Conservation (phyloP, 2,797 vertebrate genomes). For the Fratercula arctica region DNA sequence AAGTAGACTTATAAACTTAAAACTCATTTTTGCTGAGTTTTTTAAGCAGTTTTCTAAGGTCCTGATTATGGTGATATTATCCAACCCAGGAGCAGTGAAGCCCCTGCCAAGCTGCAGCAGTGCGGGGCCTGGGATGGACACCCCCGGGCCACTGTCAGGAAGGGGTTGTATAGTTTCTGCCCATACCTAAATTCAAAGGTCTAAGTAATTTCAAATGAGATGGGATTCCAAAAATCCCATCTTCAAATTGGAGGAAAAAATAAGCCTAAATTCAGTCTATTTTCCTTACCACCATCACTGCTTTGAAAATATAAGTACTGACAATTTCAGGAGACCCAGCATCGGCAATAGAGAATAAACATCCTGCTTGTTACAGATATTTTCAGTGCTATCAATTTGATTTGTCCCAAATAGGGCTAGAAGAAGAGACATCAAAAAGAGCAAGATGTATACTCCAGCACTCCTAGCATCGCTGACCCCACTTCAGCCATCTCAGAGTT, state of each 20-base stretch:
- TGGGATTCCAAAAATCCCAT: background rate
- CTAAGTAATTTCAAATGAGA: background rate
- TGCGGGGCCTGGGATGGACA: background rate
- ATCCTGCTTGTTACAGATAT: conserved; percentile 27
- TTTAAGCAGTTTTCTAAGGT: background rate
- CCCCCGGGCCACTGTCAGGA: background rate
- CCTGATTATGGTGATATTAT: background rate
- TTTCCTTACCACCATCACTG: background rate
- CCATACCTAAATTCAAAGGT: background rate
- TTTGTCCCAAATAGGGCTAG: conserved; percentile 35
- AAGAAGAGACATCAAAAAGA: conserved; percentile 61
- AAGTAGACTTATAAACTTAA: background rate
- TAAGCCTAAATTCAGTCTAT: background rate
- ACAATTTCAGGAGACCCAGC: conserved; percentile 15
- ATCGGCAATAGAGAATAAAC: background rate
- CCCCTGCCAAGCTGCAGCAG: background rate
- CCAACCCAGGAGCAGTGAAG: background rate
- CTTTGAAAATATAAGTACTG: conserved; percentile 24
- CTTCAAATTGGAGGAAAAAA: background rate
- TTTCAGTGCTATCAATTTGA: conserved; percentile 51
- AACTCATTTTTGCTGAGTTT: background rate
- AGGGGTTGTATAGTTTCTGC: background rate
- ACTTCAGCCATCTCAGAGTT: conserved; percentile 53
- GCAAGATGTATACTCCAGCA: conserved; percentile 51
- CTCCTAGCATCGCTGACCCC: conserved; percentile 22